Base-by-base conservation (phyloP, 2,113 vertebrate genomes). In the Pollimyrus isidori region DNA sequence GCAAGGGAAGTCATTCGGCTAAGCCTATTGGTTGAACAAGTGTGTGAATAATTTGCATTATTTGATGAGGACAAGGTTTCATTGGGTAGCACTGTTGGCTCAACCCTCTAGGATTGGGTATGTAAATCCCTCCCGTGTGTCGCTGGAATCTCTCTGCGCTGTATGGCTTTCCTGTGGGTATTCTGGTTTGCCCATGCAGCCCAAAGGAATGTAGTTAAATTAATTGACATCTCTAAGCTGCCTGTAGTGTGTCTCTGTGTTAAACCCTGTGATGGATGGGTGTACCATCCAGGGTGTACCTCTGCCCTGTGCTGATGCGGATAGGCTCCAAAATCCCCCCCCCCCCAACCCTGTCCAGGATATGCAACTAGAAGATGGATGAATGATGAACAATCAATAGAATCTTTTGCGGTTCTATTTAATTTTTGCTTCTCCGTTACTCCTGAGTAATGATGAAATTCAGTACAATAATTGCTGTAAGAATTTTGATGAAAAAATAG, bases 11-110 rank as follows among this genome's bases (percentile, higher is more conserved):
- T 58, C 73, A 15, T 80, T 82, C 53, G 62, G 69, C 56, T 84
- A 76, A 19, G 88, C 90, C 87, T 82, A 76, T 48, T 89, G 35
- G 87, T 92, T 91, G 89, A 91, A 92, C 50, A 46, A 87, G 90
- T 88, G 88, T 92, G 30, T 65, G 89, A 73, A 23, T 87, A 90
- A 88, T 89, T 83, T 80, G 53, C 50, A 88, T 90, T 80, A 87
- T 91, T 82, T 49, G 39, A 58, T 86, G 80, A 91, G 46, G 89
- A 48, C 88, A 87, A 87, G 88, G 73, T 89, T 84, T 62, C 62
- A 69, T 26, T 69, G 62, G n/a, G n/a, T 69, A 69, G 21, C 11
- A 53, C n/a, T 7, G n/a, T 6, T 30, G 26, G n/a, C 50, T 85
- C 23, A 49, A 13, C 7, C 19, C 45, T 49, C n/a, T 49, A n/a